These are phyloP conservation scores for Poecilus cupreus DNA, from an alignment of 2,888 invertebrate species.

Conservation along the genomic window DNA sequence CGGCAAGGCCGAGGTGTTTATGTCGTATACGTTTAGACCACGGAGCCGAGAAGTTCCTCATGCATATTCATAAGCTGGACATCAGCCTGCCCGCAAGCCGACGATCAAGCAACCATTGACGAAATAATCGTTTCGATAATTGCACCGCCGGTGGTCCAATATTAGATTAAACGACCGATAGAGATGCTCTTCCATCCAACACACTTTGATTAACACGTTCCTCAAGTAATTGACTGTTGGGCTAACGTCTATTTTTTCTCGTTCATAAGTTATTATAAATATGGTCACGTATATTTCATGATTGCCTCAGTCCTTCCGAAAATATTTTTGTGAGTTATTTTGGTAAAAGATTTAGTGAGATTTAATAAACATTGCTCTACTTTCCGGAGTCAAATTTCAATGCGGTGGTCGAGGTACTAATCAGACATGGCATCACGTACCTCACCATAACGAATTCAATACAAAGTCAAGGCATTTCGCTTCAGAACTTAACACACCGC, in stretches of 20 bases:
- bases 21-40: background rate
- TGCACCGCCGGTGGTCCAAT: constrained; percentile 26
- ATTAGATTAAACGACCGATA: constrained; percentile 14
- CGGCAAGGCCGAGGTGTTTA: background rate
- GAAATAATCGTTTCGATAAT: constrained; percentile 46
- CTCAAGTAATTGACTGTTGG: too few relatives aligned
- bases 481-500: background rate
- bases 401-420: constrained; percentile 3
- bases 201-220: constrained; percentile 44
- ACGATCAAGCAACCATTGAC: constrained; percentile 32
- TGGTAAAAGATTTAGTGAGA: too few relatives aligned
- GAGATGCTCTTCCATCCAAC: background rate
- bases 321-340: too few relatives aligned
- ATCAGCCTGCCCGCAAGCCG: background rate
- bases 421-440: constrained; percentile 1
- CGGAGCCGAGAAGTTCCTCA: background rate
- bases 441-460: constrained; percentile 16
- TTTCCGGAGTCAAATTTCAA: background rate
- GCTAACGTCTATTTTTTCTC: too few relatives aligned
- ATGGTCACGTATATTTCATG: too few relatives aligned
- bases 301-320: too few relatives aligned
- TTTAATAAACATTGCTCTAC: background rate
- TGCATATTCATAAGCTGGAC: background rate
- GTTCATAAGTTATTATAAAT: too few relatives aligned
- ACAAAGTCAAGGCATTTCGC: background rate